Conservation (phyloP, 2,888 invertebrate species). For the Ormyrus thymus region DNA sequence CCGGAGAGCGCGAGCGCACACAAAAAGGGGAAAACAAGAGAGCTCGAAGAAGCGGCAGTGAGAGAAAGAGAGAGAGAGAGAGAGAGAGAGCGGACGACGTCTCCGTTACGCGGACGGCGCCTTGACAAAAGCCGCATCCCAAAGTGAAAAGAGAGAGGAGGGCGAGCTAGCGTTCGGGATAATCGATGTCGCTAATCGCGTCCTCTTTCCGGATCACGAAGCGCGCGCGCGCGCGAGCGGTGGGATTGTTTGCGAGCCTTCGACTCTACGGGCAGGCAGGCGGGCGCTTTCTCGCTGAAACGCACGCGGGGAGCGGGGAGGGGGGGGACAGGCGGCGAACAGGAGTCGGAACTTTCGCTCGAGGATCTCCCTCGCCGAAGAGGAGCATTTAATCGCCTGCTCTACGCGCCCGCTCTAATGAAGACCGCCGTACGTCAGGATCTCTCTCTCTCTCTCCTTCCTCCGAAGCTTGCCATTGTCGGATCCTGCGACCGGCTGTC, state of each 20-base stretch:
- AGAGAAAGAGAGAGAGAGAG: neutral
- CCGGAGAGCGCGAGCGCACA: slow-evolving; percentile 7
- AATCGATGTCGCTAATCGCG: slow-evolving; percentile 57
- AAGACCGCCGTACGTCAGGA: slow-evolving; percentile 62
- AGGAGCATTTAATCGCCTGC: slow-evolving; percentile 42
- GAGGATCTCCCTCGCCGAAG: slow-evolving; percentile 1
- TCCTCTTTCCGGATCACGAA: slow-evolving; percentile 54
- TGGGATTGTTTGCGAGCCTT: slow-evolving; percentile 46
- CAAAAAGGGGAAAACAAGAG: slow-evolving; percentile 6
- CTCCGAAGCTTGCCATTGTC: slow-evolving; percentile 23
- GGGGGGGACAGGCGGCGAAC: neutral
- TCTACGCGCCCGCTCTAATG: slow-evolving; percentile 63
- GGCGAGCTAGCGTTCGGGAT: slow-evolving; percentile 30
- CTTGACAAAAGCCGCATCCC: no score
- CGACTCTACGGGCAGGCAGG: neutral
- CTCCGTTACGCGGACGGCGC: no score
- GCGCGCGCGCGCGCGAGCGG: slow-evolving; percentile 19
- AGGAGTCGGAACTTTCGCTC: slow-evolving; percentile 34
- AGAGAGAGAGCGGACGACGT: neutral
- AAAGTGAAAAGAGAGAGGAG: neutral
- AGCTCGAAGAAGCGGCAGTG: neutral
- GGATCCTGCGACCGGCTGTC: slow-evolving; percentile 62
- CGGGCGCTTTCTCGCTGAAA: neutral
- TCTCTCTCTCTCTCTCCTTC: neutral
- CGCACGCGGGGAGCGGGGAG: neutral